Conservation (phyloP, 2,797 vertebrate genomes). For the Passerculus sandwichensis region DNA sequence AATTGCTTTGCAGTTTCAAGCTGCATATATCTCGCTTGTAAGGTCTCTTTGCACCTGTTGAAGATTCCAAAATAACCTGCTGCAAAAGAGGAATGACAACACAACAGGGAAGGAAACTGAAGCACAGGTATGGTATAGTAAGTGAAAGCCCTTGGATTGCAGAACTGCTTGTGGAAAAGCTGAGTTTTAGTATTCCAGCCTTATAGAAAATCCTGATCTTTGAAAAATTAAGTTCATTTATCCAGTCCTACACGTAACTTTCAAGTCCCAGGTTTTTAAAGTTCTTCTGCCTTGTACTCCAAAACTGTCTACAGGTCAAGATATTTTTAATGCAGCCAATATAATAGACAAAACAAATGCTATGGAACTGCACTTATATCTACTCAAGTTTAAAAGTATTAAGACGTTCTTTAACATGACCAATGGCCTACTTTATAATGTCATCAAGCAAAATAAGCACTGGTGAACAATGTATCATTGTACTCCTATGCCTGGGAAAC, state of each 20-base stretch:
- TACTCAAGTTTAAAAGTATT: not conserved
- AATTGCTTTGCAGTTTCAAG: not conserved
- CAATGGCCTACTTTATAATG: not conserved
- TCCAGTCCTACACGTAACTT: not conserved
- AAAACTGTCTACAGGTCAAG: not conserved
- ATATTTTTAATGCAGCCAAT: not conserved
- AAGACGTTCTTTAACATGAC: not conserved
- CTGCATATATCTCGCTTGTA: not conserved
- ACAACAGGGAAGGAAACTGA: not conserved
- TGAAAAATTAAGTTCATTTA: not conserved
- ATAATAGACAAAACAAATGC: not conserved
- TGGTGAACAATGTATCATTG: not conserved
- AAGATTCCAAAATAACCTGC: not conserved
- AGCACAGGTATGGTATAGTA: not conserved
- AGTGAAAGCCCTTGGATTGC: not conserved
- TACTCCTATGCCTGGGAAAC: not conserved
- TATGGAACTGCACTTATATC: not conserved
- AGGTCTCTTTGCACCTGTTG: not conserved
- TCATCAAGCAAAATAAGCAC: not conserved
- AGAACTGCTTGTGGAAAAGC: not conserved
- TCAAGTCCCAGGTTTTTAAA: not conserved
- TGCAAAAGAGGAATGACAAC: not conserved
- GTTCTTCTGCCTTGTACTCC: not conserved
- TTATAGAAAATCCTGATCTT: not conserved
- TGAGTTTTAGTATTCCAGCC: not conserved